Percentiles rank a stretch among this genome's conserved stretches.
phyloP scores from a whole-genome alignment of 2,888 invertebrate genomes.

The Bhutanitis thaidina region DNA sequence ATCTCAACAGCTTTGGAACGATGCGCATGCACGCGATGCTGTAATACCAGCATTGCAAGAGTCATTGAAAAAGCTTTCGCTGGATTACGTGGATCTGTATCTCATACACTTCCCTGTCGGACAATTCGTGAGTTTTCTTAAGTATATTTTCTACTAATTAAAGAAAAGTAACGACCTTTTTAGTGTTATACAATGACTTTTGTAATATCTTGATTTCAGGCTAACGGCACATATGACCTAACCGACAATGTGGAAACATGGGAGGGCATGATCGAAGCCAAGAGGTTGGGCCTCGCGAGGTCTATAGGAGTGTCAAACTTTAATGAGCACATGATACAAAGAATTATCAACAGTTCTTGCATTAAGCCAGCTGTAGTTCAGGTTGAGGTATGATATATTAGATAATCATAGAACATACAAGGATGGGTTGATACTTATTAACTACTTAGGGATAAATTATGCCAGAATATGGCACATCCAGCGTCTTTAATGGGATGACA shows the following conservation, averaged over 20 bases:
- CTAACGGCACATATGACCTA: background rate
- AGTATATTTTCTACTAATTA: background rate
- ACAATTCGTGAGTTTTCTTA: slow-evolving; percentile 34
- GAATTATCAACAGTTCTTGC: slow-evolving; percentile 65
- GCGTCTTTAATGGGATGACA: no score
- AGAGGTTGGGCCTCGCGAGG: slow-evolving; percentile 68
- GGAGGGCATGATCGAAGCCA: background rate
- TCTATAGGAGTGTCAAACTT: slow-evolving; percentile 91
- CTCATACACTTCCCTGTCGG: slow-evolving; percentile 57
- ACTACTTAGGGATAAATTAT: no score
- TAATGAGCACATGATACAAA: slow-evolving; percentile 83
- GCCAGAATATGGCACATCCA: no score
- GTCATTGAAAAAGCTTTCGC: slow-evolving; percentile 39
- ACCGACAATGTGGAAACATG: slow-evolving; percentile 16
- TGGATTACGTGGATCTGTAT: slow-evolving; percentile 53
- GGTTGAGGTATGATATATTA: slow-evolving; percentile 47
- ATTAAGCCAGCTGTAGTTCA: slow-evolving; percentile 81
- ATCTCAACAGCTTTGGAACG: slow-evolving; percentile 50
- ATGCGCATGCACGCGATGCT: slow-evolving; percentile 36
- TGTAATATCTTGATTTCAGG: background rate
- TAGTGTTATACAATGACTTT: background rate
- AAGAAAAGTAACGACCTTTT: background rate
- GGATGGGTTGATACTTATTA: no score
- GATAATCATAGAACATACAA: no score
- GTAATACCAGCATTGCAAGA: slow-evolving; percentile 49